A percentile compares a stretch with the other conserved stretches of the same genome.
phyloP scores from a whole-genome alignment of 2,888 invertebrate genomes.

The Ophion costatus region DNA sequence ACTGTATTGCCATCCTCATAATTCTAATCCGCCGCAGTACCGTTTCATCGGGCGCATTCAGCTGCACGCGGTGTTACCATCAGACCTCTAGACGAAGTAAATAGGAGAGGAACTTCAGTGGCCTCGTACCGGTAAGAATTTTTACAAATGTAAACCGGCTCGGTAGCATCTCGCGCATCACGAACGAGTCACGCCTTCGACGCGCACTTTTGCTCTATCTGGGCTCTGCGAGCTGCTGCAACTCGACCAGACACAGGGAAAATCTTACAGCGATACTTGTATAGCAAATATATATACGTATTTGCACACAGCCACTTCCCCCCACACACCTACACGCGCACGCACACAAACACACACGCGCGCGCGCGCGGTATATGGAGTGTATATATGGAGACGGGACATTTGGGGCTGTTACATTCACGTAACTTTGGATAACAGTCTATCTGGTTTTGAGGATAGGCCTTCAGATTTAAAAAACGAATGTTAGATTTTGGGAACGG shows the following conservation, averaged over 20 bases:
- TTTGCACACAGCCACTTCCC: too few species aligned
- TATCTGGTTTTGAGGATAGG: too few species aligned
- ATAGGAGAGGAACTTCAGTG: constrained; percentile 34
- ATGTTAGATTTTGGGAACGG: too few species aligned
- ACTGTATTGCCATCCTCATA: neutral
- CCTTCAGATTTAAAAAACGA: too few species aligned
- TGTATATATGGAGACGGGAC: neutral
- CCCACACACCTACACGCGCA: too few species aligned
- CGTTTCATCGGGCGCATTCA: constrained; percentile 42
- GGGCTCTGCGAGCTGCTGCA: constrained; percentile 33
- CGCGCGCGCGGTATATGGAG: too few species aligned
- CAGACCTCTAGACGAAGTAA: neutral
- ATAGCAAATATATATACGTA: constrained; percentile 6
- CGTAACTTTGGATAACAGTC: too few species aligned
- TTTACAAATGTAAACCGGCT: constrained; percentile 60
- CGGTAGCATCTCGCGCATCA: constrained; percentile 61
- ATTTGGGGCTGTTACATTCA: too few species aligned
- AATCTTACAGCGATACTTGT: constrained; percentile 33
- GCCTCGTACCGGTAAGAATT: constrained; percentile 58
- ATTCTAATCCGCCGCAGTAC: constrained; percentile 38
- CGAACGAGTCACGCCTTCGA: constrained; percentile 63
- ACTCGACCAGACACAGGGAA: constrained; percentile 48
- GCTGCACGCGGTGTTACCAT: constrained; percentile 11
- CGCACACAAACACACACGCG: neutral
- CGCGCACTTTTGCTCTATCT: constrained; percentile 48